Conservation (phyloP, 2,888 invertebrate species). For the Sminthurinus aureus region DNA sequence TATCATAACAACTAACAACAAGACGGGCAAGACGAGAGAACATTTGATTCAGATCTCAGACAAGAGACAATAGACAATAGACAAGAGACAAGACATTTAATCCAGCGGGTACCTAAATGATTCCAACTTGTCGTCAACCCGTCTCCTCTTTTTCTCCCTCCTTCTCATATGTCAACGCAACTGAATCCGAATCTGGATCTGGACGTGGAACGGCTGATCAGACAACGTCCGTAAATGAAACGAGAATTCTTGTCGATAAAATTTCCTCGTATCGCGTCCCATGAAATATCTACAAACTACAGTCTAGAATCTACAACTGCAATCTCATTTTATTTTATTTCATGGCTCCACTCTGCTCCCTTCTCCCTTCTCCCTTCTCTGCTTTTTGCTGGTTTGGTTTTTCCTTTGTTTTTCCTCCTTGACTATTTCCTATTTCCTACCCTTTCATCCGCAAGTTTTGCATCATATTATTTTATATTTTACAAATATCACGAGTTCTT, state of each 20-base stretch:
- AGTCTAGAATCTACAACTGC: too few species aligned
- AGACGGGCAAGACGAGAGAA: not conserved
- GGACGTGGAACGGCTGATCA: not conserved
- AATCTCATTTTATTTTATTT: constrained; percentile 32
- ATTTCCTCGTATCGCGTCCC: constrained; percentile 10
- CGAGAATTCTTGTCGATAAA: constrained; percentile 11
- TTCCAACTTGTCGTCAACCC: not conserved
- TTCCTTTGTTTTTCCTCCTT: not conserved
- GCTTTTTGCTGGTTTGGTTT: not conserved
- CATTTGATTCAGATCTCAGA: not conserved
- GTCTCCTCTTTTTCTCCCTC: not conserved
- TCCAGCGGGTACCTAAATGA: not conserved
- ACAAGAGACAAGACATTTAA: not conserved
- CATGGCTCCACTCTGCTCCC: not conserved
- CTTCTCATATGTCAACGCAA: constrained; percentile 5
- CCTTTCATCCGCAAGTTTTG: constrained; percentile 20
- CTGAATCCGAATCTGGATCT: not conserved
- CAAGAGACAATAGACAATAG: too few species aligned
- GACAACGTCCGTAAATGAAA: too few species aligned
- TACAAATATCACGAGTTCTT: not conserved
- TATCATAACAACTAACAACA: too few species aligned
- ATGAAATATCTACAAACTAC: too few species aligned
- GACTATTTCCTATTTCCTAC: too few species aligned
- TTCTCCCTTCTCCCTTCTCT: not conserved
- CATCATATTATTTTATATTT: not conserved